A percentile compares a stretch with the other conserved stretches of the same genome.
Evolutionary conservation across 2,113 vertebrate species (phyloP).

Genomic region (Lonchura striata): DNA sequence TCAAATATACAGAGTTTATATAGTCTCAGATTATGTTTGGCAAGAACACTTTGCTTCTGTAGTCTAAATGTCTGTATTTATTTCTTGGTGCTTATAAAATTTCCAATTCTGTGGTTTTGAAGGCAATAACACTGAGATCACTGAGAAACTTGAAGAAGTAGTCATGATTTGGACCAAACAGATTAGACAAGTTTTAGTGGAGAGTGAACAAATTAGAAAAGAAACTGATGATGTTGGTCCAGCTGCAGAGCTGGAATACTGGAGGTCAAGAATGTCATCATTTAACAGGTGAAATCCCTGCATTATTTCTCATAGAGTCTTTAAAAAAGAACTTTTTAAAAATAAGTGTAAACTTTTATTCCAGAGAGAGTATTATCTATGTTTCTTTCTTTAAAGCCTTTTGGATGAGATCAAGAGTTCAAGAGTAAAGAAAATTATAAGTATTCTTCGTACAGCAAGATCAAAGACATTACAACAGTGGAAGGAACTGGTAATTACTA

Average conservation of each 20-base stretch:
- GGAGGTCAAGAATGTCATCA: slow-evolving; percentile 79
- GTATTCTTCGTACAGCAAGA: slow-evolving; percentile 79
- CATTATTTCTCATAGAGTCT: background rate
- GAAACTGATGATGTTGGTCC: slow-evolving; percentile 81
- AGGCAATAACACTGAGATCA: slow-evolving; percentile 77
- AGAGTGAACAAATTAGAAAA: slow-evolving; percentile 82
- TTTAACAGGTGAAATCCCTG: slow-evolving; percentile 76
- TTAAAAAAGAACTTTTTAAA: background rate
- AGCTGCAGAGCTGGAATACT: slow-evolving; percentile 79
- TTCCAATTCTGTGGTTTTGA: background rate
- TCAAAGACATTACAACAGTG: slow-evolving; percentile 76
- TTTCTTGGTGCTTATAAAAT: background rate
- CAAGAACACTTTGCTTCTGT: background rate
- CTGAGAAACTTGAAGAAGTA: slow-evolving; percentile 74
- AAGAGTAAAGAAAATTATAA: slow-evolving; percentile 79
- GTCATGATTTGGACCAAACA: slow-evolving; percentile 77
- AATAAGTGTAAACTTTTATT: background rate
- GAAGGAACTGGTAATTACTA: slow-evolving; percentile 79
- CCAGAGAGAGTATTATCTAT: background rate
- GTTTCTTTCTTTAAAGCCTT: slow-evolving; percentile 71
- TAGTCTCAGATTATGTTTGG: background rate
- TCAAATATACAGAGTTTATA: background rate
- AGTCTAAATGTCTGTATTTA: background rate
- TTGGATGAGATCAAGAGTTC: slow-evolving; percentile 81
- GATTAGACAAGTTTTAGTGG: slow-evolving; percentile 77